A percentile compares a stretch with the other conserved stretches of the same genome.
phyloP scores from a whole-genome alignment of 1,140 invertebrate species.

The Pogonognathellus flavescens region DNA sequence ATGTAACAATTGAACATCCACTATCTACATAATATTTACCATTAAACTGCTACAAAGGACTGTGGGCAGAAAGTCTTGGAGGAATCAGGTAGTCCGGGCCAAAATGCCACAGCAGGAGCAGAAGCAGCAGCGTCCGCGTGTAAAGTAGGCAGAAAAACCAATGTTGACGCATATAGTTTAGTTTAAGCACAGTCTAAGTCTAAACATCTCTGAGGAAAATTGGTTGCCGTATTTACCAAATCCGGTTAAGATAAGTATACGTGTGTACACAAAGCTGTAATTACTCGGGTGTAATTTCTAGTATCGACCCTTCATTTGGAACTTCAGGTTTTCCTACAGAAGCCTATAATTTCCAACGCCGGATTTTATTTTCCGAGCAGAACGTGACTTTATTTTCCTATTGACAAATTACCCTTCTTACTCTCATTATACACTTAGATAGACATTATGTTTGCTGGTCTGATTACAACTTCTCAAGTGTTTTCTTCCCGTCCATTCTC shows the following conservation, averaged over 20 bases:
- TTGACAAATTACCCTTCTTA: constrained; percentile 65
- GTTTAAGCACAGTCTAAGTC: no score
- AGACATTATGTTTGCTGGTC: constrained; percentile 45
- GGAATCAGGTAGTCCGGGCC: neutral
- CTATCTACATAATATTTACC: constrained; percentile 28
- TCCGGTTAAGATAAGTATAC: constrained; percentile 66
- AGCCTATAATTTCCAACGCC: constrained; percentile 66
- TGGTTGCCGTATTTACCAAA: constrained; percentile 63
- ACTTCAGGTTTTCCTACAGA: constrained; percentile 59
- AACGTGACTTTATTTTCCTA: constrained; percentile 66
- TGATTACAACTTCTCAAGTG: constrained; percentile 38
- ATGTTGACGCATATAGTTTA: constrained; percentile 12
- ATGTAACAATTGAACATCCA: constrained; percentile 43
- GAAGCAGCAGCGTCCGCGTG: neutral
- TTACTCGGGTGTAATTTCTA: constrained; percentile 65
- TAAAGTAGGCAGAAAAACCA: neutral
- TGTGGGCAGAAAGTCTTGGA: neutral
- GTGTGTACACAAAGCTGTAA: constrained; percentile 61
- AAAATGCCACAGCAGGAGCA: neutral
- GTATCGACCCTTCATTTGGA: constrained; percentile 64
- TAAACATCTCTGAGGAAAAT: constrained; percentile 35
- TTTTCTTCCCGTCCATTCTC: constrained; percentile 36
- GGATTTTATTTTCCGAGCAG: constrained; percentile 63
- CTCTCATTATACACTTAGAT: constrained; percentile 43
- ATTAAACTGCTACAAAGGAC: constrained; percentile 1